Evolutionary conservation across 2,113 vertebrate species (phyloP).

Genomic region (Silurus meridionalis): DNA sequence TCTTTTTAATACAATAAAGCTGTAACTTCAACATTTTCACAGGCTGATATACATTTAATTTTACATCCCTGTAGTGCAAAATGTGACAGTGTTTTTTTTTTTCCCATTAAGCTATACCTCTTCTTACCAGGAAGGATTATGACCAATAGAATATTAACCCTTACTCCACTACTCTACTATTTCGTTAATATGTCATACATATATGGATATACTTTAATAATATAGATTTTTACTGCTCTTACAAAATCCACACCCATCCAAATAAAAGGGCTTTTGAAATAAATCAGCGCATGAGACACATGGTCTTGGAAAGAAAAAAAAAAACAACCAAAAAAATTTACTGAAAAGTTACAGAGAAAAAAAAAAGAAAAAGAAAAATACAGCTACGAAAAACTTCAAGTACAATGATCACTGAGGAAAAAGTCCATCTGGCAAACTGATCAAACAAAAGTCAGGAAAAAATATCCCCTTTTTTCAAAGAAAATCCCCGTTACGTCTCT

Average conservation of each 20-base stretch:
- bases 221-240: constrained; percentile 55
- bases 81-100: constrained; percentile 54
- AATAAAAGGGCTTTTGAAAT: constrained; percentile 35
- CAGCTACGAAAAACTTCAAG: constrained; percentile 91
- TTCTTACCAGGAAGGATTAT: constrained; percentile 71
- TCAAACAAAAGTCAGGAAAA: constrained; percentile 52
- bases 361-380: constrained; percentile 79
- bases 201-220: constrained; percentile 54
- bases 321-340: constrained; percentile 48
- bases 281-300: constrained; percentile 51
- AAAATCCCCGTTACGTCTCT: constrained; percentile 52
- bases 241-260: constrained; percentile 55
- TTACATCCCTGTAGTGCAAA: constrained; percentile 59
- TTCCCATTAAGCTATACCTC: constrained; percentile 51
- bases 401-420: constrained; percentile 85
- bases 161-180: constrained; percentile 47
- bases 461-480: constrained; percentile 55
- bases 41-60: constrained; percentile 51
- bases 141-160: constrained; percentile 58
- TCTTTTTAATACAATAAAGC: constrained; percentile 52
- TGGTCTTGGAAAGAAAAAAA: constrained; percentile 61
- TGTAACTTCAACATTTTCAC: constrained; percentile 54
- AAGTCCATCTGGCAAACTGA: constrained; percentile 87
- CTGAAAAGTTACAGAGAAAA: constrained; percentile 19
- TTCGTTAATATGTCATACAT: constrained; percentile 51